These are phyloP conservation scores for Automeris io DNA, from an alignment of 2,888 invertebrate species.

Conservation along the genomic window DNA sequence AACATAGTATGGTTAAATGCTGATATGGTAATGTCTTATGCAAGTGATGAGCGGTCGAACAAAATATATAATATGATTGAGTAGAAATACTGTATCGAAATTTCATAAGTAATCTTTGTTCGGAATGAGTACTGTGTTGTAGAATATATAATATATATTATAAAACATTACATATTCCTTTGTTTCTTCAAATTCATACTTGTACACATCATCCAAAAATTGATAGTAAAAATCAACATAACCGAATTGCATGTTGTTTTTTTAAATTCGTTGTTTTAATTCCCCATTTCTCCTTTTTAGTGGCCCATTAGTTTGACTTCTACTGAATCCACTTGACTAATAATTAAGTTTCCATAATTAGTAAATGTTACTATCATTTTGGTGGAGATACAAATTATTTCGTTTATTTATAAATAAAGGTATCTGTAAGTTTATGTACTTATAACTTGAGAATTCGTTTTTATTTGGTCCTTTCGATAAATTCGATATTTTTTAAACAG, in stretches of 20 bases:
- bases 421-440: too few relatives aligned
- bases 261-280: constrained; percentile 38
- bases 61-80: constrained; percentile 60
- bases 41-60: constrained; percentile 61
- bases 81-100: constrained; percentile 70
- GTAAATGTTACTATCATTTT: too few relatives aligned
- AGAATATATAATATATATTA: constrained; percentile 68
- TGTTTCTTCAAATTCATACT: constrained; percentile 75
- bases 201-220: constrained; percentile 76
- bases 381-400: too few relatives aligned
- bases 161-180: constrained; percentile 72
- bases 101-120: constrained; percentile 74
- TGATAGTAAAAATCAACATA: constrained; percentile 77
- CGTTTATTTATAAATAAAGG: too few relatives aligned
- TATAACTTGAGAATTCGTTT: too few relatives aligned
- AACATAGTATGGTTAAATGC: constrained; percentile 52
- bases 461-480: too few relatives aligned
- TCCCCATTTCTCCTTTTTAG: constrained; percentile 22
- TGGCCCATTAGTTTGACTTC: not conserved
- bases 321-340: too few relatives aligned
- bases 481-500: too few relatives aligned
- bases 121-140: constrained; percentile 72
- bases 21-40: constrained; percentile 53
- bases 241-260: constrained; percentile 67
- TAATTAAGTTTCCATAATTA: not conserved